Evolutionary conservation across 2,888 invertebrate genomes (phyloP).

Genomic region (Polietes domitor): DNA sequence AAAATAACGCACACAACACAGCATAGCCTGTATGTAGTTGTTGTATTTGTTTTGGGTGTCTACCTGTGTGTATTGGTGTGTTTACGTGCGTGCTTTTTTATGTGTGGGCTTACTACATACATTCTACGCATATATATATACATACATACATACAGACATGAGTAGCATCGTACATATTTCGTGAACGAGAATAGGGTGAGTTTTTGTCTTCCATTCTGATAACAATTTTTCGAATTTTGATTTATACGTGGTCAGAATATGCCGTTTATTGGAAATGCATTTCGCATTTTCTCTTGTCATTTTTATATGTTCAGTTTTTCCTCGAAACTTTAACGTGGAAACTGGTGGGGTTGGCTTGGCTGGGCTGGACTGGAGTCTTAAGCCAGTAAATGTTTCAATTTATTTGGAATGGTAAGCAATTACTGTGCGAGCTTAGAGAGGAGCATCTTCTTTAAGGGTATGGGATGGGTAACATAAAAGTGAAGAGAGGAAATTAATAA

Average conservation of each 20-base stretch:
- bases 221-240: conserved; percentile 65
- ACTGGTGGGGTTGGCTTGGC: not conserved
- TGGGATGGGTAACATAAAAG: not conserved
- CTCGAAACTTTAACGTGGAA: not conserved
- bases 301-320: conserved; percentile 8
- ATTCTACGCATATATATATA: too few relatives aligned
- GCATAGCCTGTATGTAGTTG: not conserved
- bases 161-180: not conserved
- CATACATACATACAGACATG: not conserved
- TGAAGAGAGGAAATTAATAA: not conserved
- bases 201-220: conserved; percentile 47
- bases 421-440: not conserved
- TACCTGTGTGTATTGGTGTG: not conserved
- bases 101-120: not conserved
- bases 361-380: too few relatives aligned
- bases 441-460: not conserved
- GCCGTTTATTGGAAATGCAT: conserved; percentile 64
- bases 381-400: conserved; percentile 53
- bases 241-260: conserved; percentile 67
- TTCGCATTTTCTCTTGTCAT: conserved; percentile 28
- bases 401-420: conserved; percentile 48
- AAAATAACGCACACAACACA: conserved; percentile 33
- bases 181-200: conserved; percentile 40
- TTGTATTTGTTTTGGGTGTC: not conserved
- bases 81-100: not conserved